Evolutionary conservation across 2,888 invertebrate species (phyloP), one percentile per base, ranked within the genome.

Genomic region (Acanthosoma haemorrhoidale): DNA sequence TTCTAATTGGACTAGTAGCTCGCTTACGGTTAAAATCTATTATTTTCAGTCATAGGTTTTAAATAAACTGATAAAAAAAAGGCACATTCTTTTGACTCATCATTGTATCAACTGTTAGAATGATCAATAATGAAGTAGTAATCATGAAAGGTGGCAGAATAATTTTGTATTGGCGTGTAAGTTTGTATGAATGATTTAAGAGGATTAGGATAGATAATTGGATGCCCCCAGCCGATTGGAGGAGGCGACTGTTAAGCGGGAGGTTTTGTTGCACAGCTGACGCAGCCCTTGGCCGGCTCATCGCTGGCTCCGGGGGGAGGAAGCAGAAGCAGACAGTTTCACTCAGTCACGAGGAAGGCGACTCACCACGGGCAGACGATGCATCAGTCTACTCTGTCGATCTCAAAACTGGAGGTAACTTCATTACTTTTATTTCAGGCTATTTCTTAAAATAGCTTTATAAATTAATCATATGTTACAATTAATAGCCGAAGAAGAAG

Each of bases 201-300:
- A 51, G 11, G 51, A 51, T 51, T 51, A 51, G 51, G 51, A 51
- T 51, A 51, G 25, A 51, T 25, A 25, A 51, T 51, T 51, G 51
- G 41, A 64, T 64, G 64, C 64, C 64, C 64, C 64, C 39, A 64
- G 64, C 64, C 38, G 64, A 64, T 29, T 64, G 64, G 64, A 64
- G 64, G 39, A 64, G 41, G 41, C 64, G 64, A 31, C 64, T 64
- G 36, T 64, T 64, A 64, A 64, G 64, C 38, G 64, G 64, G 41
- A 64, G 60, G 60, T 60, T 59, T 43, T 61, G 60, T 32, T 64
- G 36, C 59, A 21, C 75, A 71, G 77, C 77, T 36, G 77, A 77
- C 73, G 76, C 76, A 43, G 78, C 79, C n/a, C 71, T 79, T 18
- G 78, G 78, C 8, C 78, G 79, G 68, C 77, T 79, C 11, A 57